A percentile compares a stretch with the other conserved stretches of the same genome.
Evolutionary conservation across 2,888 invertebrate genomes (phyloP).

Genomic region (Parascotia fuliginaria): DNA sequence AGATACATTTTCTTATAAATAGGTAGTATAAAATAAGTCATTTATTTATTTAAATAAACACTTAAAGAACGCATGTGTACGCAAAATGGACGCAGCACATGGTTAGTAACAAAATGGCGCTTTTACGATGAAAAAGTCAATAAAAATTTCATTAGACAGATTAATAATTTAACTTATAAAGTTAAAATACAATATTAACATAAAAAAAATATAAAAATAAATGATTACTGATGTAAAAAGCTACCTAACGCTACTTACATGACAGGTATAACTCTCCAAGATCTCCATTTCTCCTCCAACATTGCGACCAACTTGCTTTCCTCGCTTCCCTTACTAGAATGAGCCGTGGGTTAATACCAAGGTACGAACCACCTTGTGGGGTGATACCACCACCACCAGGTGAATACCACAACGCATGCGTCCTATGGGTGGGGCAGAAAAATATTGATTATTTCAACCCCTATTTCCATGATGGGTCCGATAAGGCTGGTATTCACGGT

Average conservation of each 20-base stretch:
- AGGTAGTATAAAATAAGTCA: too few relatives aligned
- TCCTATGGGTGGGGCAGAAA: constrained; percentile 69
- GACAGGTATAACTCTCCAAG: constrained; percentile 29
- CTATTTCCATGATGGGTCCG: constrained; percentile 74
- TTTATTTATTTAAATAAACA: too few relatives aligned
- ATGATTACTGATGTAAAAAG: too few relatives aligned
- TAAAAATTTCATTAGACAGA: background rate
- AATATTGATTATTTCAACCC: constrained; percentile 80
- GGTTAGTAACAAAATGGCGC: constrained; percentile 4
- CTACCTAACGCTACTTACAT: too few relatives aligned
- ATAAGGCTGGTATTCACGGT: constrained; percentile 74
- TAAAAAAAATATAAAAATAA: too few relatives aligned
- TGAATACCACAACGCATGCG: constrained; percentile 76
- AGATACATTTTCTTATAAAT: too few relatives aligned
- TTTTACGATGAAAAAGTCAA: background rate
- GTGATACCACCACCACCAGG: constrained; percentile 76
- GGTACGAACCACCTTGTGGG: constrained; percentile 65
- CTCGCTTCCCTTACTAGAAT: constrained; percentile 63
- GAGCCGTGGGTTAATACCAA: constrained; percentile 64
- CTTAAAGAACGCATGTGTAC: background rate
- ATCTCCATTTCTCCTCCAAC: constrained; percentile 22
- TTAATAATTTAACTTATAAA: too few relatives aligned
- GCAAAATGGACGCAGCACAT: constrained; percentile 13
- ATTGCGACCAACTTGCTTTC: constrained; percentile 43
- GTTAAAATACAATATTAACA: too few relatives aligned